Evolutionary conservation across 2,888 invertebrate species (phyloP), one percentile per base, ranked within the genome.

Genomic region (Hirtodrosophila duncani): DNA sequence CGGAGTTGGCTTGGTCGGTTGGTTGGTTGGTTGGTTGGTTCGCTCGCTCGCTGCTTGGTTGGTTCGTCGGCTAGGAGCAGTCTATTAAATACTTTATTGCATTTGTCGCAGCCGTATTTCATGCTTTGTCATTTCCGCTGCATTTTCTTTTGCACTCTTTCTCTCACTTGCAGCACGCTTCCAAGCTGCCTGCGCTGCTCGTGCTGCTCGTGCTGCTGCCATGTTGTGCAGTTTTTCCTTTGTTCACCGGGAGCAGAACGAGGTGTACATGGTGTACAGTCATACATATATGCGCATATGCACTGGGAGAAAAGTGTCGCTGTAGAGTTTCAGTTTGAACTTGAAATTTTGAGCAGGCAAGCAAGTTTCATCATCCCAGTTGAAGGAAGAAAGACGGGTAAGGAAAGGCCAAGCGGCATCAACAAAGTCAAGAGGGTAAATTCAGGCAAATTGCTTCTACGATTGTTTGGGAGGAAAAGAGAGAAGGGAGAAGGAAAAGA

Each of bases 61-160:
- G 17, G 33, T 38, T 39, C 49, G 44, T 51, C 52, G 67, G 48
- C 79, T 62, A 67, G 65, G 61, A 81, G 63, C 70, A 81, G 82
- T 84, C 83, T 82, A 83, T 83, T 83, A 84, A 82, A 84, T 84
- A 81, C 75, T 83, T 83, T 83, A 83, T 84, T 81, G 84, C 84
- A 83, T 83, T 84, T 83, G 80, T 82, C 82, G 74, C 82, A 71
- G 77, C 71, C 68, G 81, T 82, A 70, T 74, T 72, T 72, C 81
- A 68, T 82, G 65, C 70, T 75, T 81, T 81, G 71, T 67, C 81
- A 69, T 80, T 82, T 72, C 65, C 71, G 67, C 56, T 75, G 79
- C 79, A 74, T 74, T 74, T 80, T 77, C 74, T 63, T n/a, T 65
- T 69, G 67, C 63, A 58, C 60, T 62, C 41, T 9, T n/a, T 16